A percentile compares a stretch with the other conserved stretches of the same genome.
phyloP scores from a whole-genome alignment of 1,140 invertebrate genomes.

The Bombus polaris region DNA sequence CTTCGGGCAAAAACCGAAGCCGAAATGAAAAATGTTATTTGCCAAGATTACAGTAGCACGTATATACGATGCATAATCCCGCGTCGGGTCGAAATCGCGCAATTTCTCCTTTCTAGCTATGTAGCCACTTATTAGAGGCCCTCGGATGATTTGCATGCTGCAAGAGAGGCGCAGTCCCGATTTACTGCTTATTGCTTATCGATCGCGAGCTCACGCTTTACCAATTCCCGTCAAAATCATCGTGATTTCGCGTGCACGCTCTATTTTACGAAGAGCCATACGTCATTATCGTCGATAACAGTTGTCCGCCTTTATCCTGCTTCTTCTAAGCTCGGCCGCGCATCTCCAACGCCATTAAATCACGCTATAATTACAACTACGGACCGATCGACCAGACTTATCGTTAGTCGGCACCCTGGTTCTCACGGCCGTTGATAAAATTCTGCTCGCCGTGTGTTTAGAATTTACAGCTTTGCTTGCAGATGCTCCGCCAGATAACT shows the following conservation, averaged over 20 bases:
- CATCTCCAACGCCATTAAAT: conserved; percentile 17
- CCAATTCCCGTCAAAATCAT: conserved; percentile 65
- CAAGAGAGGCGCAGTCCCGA: conserved; percentile 68
- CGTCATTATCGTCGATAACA: conserved; percentile 67
- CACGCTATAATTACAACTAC: conserved; percentile 32
- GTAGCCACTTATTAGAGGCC: conserved; percentile 48
- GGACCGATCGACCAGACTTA: conserved; percentile 11
- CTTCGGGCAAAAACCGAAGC: conserved; percentile 30
- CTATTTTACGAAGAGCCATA: conserved; percentile 49
- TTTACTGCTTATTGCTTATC: conserved; percentile 77
- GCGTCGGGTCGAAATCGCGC: conserved; percentile 26
- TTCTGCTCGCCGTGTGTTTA: background rate
- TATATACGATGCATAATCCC: conserved; percentile 26
- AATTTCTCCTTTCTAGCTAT: conserved; percentile 50
- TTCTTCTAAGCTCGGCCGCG: conserved; percentile 25
- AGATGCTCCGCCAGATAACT: background rate
- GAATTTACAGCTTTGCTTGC: background rate
- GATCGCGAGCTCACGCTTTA: conserved; percentile 52
- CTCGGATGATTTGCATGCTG: conserved; percentile 68
- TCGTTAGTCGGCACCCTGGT: background rate
- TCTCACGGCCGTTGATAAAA: conserved; percentile 3
- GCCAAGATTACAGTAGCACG: conserved; percentile 29
- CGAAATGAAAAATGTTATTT: conserved; percentile 54
- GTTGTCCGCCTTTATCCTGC: conserved; percentile 53
- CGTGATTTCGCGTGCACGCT: conserved; percentile 62